These are phyloP conservation scores for Oplegnathus fasciatus DNA, from an alignment of 2,113 vertebrate species.

Conservation along the genomic window DNA sequence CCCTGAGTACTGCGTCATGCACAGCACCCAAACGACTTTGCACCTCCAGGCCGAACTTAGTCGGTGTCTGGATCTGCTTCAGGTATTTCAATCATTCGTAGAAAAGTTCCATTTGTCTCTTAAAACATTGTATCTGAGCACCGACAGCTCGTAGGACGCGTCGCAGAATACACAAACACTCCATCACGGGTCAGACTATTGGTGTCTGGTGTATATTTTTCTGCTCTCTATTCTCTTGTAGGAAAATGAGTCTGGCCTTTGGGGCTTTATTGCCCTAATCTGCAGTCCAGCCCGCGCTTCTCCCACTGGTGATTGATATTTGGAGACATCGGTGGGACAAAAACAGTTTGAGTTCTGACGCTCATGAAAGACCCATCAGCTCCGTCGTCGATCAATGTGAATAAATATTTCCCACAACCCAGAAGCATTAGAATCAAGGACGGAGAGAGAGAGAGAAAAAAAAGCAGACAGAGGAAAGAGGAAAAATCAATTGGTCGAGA, in stretches of 20 bases:
- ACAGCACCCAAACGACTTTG: slow-evolving; percentile 28
- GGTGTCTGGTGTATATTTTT: slow-evolving; percentile 42
- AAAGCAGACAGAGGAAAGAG: slow-evolving; percentile 60
- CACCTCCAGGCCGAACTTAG: slow-evolving; percentile 37
- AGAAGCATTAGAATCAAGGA: slow-evolving; percentile 79
- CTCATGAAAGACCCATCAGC: slow-evolving; percentile 84
- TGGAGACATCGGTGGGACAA: slow-evolving; percentile 79
- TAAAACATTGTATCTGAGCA: slow-evolving; percentile 14
- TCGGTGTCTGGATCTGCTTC: slow-evolving; percentile 30
- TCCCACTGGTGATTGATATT: slow-evolving; percentile 81
- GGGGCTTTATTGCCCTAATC: slow-evolving; percentile 71
- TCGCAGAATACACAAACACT: slow-evolving; percentile 50
- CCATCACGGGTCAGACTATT: slow-evolving; percentile 46
- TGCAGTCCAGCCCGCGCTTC: slow-evolving; percentile 59
- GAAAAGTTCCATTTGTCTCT: slow-evolving; percentile 49
- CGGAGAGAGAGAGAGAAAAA: neutral
- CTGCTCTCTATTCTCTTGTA: slow-evolving; percentile 32
- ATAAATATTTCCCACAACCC: slow-evolving; percentile 87
- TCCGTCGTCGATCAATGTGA: slow-evolving; percentile 81
- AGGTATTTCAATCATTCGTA: slow-evolving; percentile 48
- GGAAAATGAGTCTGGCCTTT: slow-evolving; percentile 71
- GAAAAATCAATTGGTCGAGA: slow-evolving; percentile 77
- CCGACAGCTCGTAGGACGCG: slow-evolving; percentile 17
- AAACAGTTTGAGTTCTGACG: slow-evolving; percentile 81
- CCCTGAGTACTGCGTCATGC: slow-evolving; percentile 6